phyloP scores from a whole-genome alignment of 2,888 invertebrate species.

The Anorthoa munda region DNA sequence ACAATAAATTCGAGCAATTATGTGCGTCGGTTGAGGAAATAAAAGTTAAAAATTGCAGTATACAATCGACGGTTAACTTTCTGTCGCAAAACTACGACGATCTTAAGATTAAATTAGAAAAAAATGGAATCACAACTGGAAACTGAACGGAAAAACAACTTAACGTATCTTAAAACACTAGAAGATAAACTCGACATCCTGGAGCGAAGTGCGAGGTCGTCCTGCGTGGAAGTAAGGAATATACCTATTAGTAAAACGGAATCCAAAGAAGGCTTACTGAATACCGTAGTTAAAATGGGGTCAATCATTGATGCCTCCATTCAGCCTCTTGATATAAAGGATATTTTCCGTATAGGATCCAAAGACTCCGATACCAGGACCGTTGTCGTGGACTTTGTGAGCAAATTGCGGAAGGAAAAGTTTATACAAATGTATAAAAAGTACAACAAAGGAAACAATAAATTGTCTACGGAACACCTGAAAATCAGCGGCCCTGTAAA shows the following conservation, averaged over 20 bases:
- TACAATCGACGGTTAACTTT: constrained; percentile 1
- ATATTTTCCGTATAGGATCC: constrained; percentile 4
- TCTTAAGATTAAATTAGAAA: background rate
- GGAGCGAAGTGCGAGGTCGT: background rate
- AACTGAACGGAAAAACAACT: background rate
- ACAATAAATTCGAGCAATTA: constrained; percentile 2
- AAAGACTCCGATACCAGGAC: background rate
- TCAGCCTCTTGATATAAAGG: background rate
- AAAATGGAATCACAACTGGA: background rate
- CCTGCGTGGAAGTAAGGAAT: background rate
- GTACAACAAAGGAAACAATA: background rate
- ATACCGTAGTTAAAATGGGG: background rate
- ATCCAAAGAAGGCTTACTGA: background rate
- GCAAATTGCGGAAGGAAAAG: background rate
- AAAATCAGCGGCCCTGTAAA: background rate
- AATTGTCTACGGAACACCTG: background rate
- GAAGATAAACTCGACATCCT: constrained; percentile 2
- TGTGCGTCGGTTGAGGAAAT: constrained; percentile 1
- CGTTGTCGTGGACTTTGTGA: background rate
- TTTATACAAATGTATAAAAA: constrained; percentile 6
- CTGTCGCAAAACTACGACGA: constrained; percentile 4
- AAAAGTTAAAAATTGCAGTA: constrained; percentile 4
- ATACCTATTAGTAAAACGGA: background rate
- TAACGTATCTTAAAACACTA: background rate
- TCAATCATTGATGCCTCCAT: background rate